Conservation (phyloP, 2,797 vertebrate species). For the Eulemur rubriventer region DNA sequence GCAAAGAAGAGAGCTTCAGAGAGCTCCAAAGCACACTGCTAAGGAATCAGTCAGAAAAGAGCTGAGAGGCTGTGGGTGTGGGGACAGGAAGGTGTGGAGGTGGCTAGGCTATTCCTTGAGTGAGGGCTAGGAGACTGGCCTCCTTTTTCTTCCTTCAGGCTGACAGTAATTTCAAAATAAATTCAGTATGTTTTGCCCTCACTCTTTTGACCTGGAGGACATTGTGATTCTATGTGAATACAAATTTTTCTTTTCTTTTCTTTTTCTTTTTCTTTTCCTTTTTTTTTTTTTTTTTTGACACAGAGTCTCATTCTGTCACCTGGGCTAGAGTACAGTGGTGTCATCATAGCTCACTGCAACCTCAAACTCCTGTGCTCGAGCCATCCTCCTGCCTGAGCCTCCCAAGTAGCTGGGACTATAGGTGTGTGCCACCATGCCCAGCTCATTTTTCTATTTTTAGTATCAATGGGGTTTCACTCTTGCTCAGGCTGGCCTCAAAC, state of each 20-base stretch:
- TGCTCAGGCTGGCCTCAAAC: background rate
- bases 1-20: background rate
- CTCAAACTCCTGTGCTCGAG: background rate
- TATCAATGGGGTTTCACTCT: background rate
- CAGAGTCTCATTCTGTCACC: no score
- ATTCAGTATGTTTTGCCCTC: background rate
- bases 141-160: background rate
- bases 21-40: background rate
- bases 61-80: background rate
- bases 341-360: background rate
- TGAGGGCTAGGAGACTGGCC: background rate
- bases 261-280: background rate
- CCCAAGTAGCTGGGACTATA: background rate
- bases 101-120: background rate
- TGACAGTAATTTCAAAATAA: background rate
- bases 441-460: background rate
- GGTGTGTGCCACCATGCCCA: background rate
- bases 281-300: no score
- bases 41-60: background rate
- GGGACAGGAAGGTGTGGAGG: background rate
- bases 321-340: no score
- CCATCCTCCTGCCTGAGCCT: background rate
- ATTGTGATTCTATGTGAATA: background rate
- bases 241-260: background rate
- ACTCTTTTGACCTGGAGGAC: background rate